Evolutionary conservation across 2,888 invertebrate genomes (phyloP).

Genomic region (Drosophila mayaguana): DNA sequence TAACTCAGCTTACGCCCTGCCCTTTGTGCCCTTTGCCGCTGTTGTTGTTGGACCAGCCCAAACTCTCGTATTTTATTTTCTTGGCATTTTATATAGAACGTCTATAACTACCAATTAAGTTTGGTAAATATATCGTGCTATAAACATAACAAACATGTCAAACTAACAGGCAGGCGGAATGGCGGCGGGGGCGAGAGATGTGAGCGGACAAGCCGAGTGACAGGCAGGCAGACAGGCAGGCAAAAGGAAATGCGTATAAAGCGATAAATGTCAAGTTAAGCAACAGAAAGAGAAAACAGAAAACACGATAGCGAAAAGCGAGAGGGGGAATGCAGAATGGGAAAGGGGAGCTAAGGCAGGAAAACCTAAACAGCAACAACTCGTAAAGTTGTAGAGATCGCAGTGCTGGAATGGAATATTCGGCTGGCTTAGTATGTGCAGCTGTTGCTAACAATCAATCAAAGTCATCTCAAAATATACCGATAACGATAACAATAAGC

Average conservation of each 20-base stretch:
- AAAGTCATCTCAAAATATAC: conserved; percentile 57
- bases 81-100: conserved; percentile 45
- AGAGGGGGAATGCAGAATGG: too few species aligned
- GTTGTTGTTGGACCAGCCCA: neutral
- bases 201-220: conserved; percentile 26
- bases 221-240: conserved; percentile 25
- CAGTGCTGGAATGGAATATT: conserved; percentile 15
- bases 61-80: conserved; percentile 7
- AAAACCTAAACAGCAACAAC: conserved; percentile 25
- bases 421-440: conserved; percentile 18
- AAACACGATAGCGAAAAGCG: neutral
- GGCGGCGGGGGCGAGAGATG: neutral
- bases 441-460: conserved; percentile 65
- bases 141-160: conserved; percentile 64
- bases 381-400: conserved; percentile 22
- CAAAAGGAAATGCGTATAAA: conserved; percentile 63
- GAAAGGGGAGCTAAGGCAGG: neutral
- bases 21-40: neutral
- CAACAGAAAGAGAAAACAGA: conserved; percentile 31
- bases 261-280: conserved; percentile 79
- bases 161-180: conserved; percentile 32
- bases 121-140: conserved; percentile 66
- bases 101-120: conserved; percentile 77
- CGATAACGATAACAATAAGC: conserved; percentile 58
- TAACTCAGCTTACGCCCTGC: too few species aligned